Percentiles rank a stretch among this genome's conserved stretches.
phyloP scores from a whole-genome alignment of 1,140 invertebrate species.

The Oryzaephilus surinamensis region DNA sequence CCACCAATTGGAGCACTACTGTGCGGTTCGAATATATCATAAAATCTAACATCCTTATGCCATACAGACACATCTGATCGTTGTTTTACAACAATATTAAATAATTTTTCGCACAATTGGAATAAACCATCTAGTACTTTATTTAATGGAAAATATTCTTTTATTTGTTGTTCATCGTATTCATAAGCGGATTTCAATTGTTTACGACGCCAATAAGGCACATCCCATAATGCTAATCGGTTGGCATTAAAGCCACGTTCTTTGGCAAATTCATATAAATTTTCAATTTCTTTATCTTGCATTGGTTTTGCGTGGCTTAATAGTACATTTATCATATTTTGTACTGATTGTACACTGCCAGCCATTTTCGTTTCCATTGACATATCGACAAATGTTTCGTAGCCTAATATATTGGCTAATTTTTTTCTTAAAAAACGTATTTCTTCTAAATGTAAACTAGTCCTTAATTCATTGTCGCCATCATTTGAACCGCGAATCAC shows the following conservation, averaged over 20 bases:
- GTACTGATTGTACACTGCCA: conserved; percentile 65
- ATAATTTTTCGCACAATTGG: conserved; percentile 61
- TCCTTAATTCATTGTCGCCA: conserved; percentile 53
- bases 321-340: conserved; percentile 59
- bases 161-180: conserved; percentile 58
- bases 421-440: conserved; percentile 57
- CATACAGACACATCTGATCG: conserved; percentile 54
- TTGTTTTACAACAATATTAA: conserved; percentile 73
- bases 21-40: conserved; percentile 66
- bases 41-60: conserved; percentile 79
- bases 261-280: conserved; percentile 63
- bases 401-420: conserved; percentile 70
- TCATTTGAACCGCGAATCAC: conserved; percentile 57
- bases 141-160: conserved; percentile 75
- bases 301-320: conserved; percentile 54
- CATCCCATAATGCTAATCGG: conserved; percentile 67
- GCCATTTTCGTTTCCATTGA: conserved; percentile 95
- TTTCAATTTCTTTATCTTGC: conserved; percentile 64
- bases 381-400: conserved; percentile 67
- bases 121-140: conserved; percentile 68
- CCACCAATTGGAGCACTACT: conserved; percentile 55
- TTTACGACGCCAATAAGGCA: conserved; percentile 76
- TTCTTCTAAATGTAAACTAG: conserved; percentile 64
- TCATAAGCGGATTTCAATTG: conserved; percentile 52
- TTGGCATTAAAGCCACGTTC: conserved; percentile 58